Base-by-base conservation (phyloP, 2,888 invertebrate genomes). In the Globia sparganii region DNA sequence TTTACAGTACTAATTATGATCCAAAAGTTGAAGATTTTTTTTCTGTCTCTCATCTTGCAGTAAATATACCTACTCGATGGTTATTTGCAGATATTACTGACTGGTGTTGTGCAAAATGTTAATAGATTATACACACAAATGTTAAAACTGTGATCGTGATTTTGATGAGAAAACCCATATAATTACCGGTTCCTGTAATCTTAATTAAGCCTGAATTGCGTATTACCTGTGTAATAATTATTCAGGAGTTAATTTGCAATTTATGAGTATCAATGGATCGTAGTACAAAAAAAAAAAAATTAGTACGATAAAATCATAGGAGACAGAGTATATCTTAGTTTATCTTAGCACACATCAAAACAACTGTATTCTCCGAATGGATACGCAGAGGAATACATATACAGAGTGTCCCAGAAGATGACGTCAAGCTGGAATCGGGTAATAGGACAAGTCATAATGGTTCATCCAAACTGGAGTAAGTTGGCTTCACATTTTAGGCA, bases 161-260 rank as follows among this genome's bases (percentile, higher is more conserved):
- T 37, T 37, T 6, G 37, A 37, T 37, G 37, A 37, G 43, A 15
- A 43, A 2, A 43, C 5, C 5, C n/a, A n/a, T n/a, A n/a, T n/a
- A n/a, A 53, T 68, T 80, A 77, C 34, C 58, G 43, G 64, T 77
- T 82, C 77, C 68, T 82, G 58, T 82, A 77, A 82, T 66, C 67
- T 67, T 82, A 77, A 82, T 82, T 64, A 82, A 82, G 34, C 68
- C 43, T 69, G 40, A 64, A 76, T 76, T 68, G 56, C n/a, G 37
- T 40, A 46, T 70, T 61, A 43, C 28, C 40, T 61, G 28, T 53
- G 18, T 37, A n/a, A 31, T 25, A 25, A 53, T 73, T 77, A 62
- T 72, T 43, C 34, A 9, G 46, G 49, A 79, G 6, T 31, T 8
- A 49, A n/a, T 31, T 71, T 31, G 21, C 1, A 8, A 25, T 46